Conservation (phyloP, 2,888 invertebrate genomes). For the Macaria liturata region DNA sequence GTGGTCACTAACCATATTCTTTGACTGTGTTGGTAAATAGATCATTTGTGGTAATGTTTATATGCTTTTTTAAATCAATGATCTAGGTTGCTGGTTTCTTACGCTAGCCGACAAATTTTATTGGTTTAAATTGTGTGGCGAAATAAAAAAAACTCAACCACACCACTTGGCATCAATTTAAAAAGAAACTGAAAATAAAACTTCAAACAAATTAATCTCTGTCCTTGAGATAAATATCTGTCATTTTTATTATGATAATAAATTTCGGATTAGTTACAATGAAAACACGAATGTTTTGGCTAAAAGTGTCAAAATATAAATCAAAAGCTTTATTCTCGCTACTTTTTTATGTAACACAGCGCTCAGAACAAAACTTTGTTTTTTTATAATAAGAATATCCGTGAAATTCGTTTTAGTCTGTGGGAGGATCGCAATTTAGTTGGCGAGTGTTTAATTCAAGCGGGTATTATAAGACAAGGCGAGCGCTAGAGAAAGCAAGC, state of each 20-base stretch:
- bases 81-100: too few relatives aligned
- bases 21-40: constrained; percentile 12
- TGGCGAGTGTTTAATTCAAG: constrained; percentile 60
- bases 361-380: constrained; percentile 67
- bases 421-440: constrained; percentile 47
- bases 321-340: constrained; percentile 60
- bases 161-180: too few relatives aligned
- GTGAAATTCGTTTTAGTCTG: constrained; percentile 46
- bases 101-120: too few relatives aligned
- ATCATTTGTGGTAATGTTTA: too few relatives aligned
- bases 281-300: constrained; percentile 70
- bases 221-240: constrained; percentile 49
- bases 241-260: constrained; percentile 68
- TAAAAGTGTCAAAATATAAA: constrained; percentile 74
- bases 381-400: constrained; percentile 53
- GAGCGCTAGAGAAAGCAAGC: constrained; percentile 74
- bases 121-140: too few relatives aligned
- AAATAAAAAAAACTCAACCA: too few relatives aligned
- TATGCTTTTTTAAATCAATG: too few relatives aligned
- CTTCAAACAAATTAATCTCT: constrained; percentile 27
- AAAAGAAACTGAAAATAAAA: too few relatives aligned
- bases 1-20: constrained; percentile 46
- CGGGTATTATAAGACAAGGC: constrained; percentile 73
- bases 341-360: constrained; percentile 63
- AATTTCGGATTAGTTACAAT: constrained; percentile 60